Base-by-base conservation (phyloP, 2,888 invertebrate genomes). In the Myopa tessellatipennis region DNA sequence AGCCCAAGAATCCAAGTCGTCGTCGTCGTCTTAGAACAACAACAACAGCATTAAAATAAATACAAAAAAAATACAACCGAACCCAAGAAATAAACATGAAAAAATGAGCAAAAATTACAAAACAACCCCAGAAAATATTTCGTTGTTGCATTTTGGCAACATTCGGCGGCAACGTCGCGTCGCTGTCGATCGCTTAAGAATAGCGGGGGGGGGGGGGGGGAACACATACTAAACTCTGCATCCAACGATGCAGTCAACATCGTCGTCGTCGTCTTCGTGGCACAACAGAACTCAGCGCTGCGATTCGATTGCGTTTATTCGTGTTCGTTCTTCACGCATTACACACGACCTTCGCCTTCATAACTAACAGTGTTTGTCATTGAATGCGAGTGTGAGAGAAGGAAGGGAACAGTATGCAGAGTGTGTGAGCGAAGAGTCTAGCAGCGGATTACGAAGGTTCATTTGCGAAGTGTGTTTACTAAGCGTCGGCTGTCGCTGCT, bases 61-160 rank as follows among this genome's bases (percentile, higher is more conserved):
- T 5, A 45, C 4, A 18, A 45, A 45, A 52, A 70, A 70, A 18
- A 52, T 50, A 69, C n/a, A 45, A 45, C 50, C 18, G 4, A 58
- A 58, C 16, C n/a, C 16, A 58, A n/a, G 58, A 58, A 58, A 58
- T 2, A n/a, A 6, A 58, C 45, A 63, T 36, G 26, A n/a, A 60
- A 18, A 60, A 60, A 60, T 16, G 4, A 26, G 8, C 8, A 60
- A 60, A 60, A 16, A 34, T 61, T 61, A 34, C 34, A 34, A 34
- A 61, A 61, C 26, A 61, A 61, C 14, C n/a, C n/a, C 34, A 26
- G 14, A 34, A 34, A 12, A 61, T n/a, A 61, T n/a, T 34, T 61
- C 26, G 61, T 55, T 7, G 50, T 55, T 55, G 6, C 14, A 52
- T 78, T 78, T 78, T 78, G 78, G 78, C 78, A 72, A 71, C 58